phyloP scores from a whole-genome alignment of 2,797 vertebrate genomes.

The Tauraco hartlaubi region DNA sequence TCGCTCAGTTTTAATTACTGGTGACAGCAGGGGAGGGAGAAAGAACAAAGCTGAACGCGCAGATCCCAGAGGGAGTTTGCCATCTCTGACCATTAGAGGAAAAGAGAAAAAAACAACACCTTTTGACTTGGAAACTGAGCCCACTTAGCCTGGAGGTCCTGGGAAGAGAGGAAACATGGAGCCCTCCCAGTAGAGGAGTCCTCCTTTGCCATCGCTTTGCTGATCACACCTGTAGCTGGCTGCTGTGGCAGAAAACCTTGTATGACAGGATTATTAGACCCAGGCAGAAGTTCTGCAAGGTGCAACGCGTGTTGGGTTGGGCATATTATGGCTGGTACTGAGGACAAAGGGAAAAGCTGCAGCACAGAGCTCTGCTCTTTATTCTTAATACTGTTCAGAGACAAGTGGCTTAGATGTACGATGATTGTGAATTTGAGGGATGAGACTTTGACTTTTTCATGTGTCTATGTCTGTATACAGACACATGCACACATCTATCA shows the following conservation, averaged over 20 bases:
- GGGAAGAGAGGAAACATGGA: background rate
- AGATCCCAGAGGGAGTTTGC: conserved; percentile 11
- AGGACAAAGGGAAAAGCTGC: conserved; percentile 26
- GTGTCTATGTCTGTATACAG: background rate
- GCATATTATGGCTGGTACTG: background rate
- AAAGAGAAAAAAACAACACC: background rate
- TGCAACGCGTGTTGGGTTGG: background rate
- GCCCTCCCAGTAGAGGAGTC: background rate
- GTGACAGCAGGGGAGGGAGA: conserved; percentile 46
- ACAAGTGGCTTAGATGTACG: background rate
- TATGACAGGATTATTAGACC: background rate
- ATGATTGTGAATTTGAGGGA: background rate
- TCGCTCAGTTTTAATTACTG: conserved; percentile 67
- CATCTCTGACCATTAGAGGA: conserved; percentile 42
- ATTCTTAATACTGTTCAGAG: background rate
- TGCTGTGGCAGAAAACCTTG: background rate
- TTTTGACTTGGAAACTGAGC: conserved; percentile 10
- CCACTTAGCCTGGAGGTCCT: background rate
- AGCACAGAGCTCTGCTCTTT: background rate
- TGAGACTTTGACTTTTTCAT: background rate
- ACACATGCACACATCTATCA: background rate
- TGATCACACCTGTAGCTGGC: background rate
- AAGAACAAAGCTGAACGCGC: conserved; percentile 67
- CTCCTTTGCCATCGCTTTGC: background rate
- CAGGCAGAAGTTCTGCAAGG: background rate